phyloP scores from a whole-genome alignment of 1,140 invertebrate genomes.

The Lucilia cuprina region DNA sequence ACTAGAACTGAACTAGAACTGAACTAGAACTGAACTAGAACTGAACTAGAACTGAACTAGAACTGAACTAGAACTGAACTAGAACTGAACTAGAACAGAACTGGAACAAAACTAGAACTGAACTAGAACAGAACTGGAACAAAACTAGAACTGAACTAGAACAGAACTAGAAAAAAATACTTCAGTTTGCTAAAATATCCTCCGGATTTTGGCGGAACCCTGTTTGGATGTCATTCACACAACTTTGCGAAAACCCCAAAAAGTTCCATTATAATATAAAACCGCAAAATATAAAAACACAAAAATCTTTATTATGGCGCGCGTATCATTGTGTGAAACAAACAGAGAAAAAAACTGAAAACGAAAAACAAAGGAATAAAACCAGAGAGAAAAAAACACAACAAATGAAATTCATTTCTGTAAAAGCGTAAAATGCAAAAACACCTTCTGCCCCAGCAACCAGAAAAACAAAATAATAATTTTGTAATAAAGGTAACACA shows the following conservation, averaged over 20 bases:
- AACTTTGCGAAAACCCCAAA: neutral
- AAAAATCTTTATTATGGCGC: neutral
- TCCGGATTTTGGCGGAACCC: neutral
- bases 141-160: too few species aligned
- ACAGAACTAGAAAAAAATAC: too few species aligned
- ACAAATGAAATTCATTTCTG: neutral
- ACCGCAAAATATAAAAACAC: neutral
- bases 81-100: too few species aligned
- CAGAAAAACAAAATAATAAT: neutral
- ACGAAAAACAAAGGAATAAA: neutral
- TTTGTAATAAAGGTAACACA: neutral
- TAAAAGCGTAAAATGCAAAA: neutral
- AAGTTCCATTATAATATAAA: neutral
- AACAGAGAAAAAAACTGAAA: neutral
- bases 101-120: too few species aligned
- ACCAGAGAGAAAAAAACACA: neutral
- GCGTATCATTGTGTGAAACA: neutral
- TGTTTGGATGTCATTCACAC: neutral
- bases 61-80: too few species aligned
- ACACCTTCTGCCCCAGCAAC: neutral
- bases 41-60: too few species aligned
- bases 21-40: too few species aligned
- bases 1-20: too few species aligned
- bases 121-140: too few species aligned
- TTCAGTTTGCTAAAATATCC: too few species aligned